Conservation (phyloP, 2,888 invertebrate species). For the Vanessa cardui region DNA sequence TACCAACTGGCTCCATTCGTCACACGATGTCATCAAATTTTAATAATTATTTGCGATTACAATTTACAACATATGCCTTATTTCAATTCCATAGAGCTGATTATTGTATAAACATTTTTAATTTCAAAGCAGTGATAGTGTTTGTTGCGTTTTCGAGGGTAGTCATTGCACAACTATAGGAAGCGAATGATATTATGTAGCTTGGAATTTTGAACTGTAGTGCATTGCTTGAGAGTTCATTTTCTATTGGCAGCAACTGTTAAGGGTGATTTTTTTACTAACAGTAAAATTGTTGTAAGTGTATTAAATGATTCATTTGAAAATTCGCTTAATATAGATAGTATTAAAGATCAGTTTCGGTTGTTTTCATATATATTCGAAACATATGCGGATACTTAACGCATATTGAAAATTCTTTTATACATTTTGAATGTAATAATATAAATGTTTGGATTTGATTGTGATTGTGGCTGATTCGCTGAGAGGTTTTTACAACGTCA, state of each 20-base stretch:
- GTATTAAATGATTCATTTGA: not conserved
- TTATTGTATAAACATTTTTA: slow-evolving; percentile 27
- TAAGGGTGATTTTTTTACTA: slow-evolving; percentile 17
- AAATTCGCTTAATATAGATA: not conserved
- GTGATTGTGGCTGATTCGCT: slow-evolving; percentile 55
- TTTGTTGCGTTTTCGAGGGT: slow-evolving; percentile 32
- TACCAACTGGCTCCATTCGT: slow-evolving; percentile 71
- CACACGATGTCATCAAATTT: slow-evolving; percentile 53
- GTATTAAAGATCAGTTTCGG: slow-evolving; percentile 23
- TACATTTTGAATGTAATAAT: slow-evolving; percentile 41
- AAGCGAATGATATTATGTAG: not conserved
- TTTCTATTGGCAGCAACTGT: not conserved
- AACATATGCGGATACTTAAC: slow-evolving; percentile 66
- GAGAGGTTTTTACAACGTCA: slow-evolving; percentile 39
- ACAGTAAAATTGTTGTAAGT: slow-evolving; percentile 9
- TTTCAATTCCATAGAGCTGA: not conserved
- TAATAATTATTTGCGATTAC: not conserved
- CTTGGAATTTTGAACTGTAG: slow-evolving; percentile 24
- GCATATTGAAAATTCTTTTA: slow-evolving; percentile 56
- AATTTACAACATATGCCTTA: not conserved
- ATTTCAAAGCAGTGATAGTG: slow-evolving; percentile 35
- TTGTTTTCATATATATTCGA: slow-evolving; percentile 36
- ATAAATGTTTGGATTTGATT: slow-evolving; percentile 59
- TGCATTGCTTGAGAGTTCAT: not conserved
- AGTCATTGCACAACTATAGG: slow-evolving; percentile 28